Conservation (phyloP, 2,888 invertebrate genomes). For the Podabrus alpinus region DNA sequence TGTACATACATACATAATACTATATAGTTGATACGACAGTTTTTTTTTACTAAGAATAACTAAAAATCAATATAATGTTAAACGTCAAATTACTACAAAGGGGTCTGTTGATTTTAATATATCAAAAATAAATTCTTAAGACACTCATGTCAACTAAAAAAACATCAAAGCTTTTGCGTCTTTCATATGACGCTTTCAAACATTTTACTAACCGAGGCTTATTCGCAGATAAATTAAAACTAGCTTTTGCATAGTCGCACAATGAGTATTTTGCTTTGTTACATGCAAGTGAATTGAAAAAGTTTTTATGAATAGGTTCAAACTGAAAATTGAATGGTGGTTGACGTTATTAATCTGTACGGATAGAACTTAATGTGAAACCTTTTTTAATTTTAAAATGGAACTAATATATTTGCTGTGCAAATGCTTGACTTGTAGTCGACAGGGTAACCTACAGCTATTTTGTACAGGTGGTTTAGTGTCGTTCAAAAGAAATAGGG, state of each 20-base stretch:
- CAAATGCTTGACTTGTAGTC: too few relatives aligned
- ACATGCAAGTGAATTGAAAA: neutral
- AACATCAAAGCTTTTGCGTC: neutral
- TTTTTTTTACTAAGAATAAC: neutral
- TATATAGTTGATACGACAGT: too few relatives aligned
- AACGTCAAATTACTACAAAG: neutral
- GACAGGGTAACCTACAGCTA: too few relatives aligned
- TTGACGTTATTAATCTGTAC: too few relatives aligned
- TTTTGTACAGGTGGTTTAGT: too few relatives aligned
- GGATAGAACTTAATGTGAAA: too few relatives aligned
- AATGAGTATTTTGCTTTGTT: neutral
- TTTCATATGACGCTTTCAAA: neutral
- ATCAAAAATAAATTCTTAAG: neutral
- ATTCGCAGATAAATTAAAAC: neutral
- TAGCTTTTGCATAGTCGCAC: neutral
- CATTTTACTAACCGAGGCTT: neutral
- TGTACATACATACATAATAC: too few relatives aligned
- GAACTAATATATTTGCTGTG: too few relatives aligned
- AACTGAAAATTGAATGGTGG: too few relatives aligned
- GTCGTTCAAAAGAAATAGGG: too few relatives aligned
- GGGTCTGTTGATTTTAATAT: neutral
- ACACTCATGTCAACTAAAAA: neutral
- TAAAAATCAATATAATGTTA: neutral
- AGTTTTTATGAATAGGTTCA: too few relatives aligned
- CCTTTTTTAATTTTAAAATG: too few relatives aligned